phyloP scores from a whole-genome alignment of 2,113 vertebrate genomes.

The Clupea harengus region DNA sequence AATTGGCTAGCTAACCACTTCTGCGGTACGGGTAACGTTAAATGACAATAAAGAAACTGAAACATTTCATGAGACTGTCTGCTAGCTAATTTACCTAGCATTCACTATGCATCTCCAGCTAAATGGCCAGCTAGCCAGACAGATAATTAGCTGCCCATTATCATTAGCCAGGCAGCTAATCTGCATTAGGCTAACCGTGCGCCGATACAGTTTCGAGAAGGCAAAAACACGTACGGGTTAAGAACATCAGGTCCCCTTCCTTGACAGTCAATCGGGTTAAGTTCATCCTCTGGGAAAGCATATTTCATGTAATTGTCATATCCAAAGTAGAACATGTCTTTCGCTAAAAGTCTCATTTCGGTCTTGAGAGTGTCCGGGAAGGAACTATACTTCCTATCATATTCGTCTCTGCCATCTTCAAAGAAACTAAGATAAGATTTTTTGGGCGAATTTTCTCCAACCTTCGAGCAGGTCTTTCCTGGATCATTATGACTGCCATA shows the following conservation, averaged over 20 bases:
- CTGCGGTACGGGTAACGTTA: not conserved
- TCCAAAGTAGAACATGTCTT: conserved; percentile 92
- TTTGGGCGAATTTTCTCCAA: conserved; percentile 45
- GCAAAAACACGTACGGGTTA: conserved; percentile 84
- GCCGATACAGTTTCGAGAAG: not conserved
- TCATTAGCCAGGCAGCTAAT: not conserved
- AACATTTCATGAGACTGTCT: not conserved
- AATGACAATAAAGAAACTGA: not conserved
- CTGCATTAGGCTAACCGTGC: conserved; percentile 23
- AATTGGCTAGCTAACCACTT: not conserved
- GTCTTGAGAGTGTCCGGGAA: conserved; percentile 81
- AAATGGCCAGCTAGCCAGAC: not conserved
- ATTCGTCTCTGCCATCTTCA: conserved; percentile 76
- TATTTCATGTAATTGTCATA: conserved; percentile 97
- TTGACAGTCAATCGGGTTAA: conserved; percentile 90
- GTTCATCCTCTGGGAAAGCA: conserved; percentile 93
- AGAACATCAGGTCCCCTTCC: conserved; percentile 89
- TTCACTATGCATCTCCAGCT: not conserved
- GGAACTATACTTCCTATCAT: conserved; percentile 81
- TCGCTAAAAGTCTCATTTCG: conserved; percentile 85
- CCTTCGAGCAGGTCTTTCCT: conserved; percentile 52
- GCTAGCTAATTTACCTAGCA: not conserved
- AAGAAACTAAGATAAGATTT: conserved; percentile 71
- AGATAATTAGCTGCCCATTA: not conserved
- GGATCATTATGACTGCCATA: conserved; percentile 50